Percentiles rank a stretch among this genome's conserved stretches.
phyloP scores from a whole-genome alignment of 64 coral and sea anemone species.

The Montipora cactus region DNA sequence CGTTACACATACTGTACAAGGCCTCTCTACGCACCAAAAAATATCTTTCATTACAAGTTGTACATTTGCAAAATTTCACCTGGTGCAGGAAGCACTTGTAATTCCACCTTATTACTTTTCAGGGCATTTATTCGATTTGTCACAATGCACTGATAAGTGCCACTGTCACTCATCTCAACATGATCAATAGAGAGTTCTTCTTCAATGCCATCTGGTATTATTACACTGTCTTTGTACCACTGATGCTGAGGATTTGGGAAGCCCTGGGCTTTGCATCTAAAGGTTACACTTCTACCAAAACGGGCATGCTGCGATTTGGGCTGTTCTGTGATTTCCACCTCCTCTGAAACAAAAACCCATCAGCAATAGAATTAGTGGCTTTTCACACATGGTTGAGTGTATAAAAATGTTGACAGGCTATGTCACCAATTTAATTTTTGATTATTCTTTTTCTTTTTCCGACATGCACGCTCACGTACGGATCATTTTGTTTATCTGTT shows the following conservation, averaged over 20 bases:
- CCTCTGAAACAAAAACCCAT: conserved; percentile 36
- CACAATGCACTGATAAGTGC: conserved; percentile 67
- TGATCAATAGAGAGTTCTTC: conserved; percentile 64
- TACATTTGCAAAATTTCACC: conserved; percentile 1
- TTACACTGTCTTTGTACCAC: conserved; percentile 79
- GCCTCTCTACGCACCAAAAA: too few species aligned
- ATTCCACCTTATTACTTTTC: conserved; percentile 68
- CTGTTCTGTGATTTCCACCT: conserved; percentile 81
- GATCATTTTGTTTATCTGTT: too few species aligned
- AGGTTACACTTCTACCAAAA: conserved; percentile 50
- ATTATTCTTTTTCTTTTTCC: too few species aligned
- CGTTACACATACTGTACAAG: neutral
- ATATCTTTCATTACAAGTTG: neutral
- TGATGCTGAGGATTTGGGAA: conserved; percentile 70
- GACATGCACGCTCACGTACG: too few species aligned
- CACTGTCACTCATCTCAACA: conserved; percentile 50
- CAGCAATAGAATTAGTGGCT: too few species aligned
- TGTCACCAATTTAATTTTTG: too few species aligned
- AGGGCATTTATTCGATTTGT: conserved; percentile 57
- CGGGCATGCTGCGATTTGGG: conserved; percentile 69
- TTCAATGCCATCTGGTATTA: conserved; percentile 74
- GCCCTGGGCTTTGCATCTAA: conserved; percentile 76
- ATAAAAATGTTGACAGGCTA: too few species aligned
- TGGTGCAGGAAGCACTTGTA: conserved; percentile 65
- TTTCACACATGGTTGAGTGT: too few species aligned